Percentiles rank a stretch among this genome's conserved stretches.
Evolutionary conservation across 2,888 invertebrate species (phyloP).

Genomic region (Pimpla rufipes): DNA sequence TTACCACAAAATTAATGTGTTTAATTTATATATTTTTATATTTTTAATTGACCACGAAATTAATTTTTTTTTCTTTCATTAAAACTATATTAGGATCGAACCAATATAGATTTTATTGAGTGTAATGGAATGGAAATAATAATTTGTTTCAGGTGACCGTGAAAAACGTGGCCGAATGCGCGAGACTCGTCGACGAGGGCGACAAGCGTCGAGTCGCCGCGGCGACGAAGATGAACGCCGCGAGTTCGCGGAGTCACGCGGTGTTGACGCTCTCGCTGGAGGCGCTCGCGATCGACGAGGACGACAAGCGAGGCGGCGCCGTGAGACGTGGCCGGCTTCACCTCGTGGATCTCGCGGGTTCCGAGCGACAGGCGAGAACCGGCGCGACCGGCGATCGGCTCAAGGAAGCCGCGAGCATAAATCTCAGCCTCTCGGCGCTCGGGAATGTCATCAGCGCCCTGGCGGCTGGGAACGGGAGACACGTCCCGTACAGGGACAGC

Average conservation of each 20-base stretch:
- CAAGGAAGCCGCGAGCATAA: slow-evolving; percentile 96
- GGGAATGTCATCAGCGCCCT: slow-evolving; percentile 96
- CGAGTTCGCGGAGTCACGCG: slow-evolving; percentile 94
- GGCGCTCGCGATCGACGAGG: slow-evolving; percentile 88
- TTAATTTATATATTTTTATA: no score
- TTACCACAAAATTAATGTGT: no score
- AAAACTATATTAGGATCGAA: no score
- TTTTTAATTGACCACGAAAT: no score
- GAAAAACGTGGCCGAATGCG: slow-evolving; percentile 92
- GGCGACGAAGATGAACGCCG: slow-evolving; percentile 95
- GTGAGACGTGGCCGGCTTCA: slow-evolving; percentile 92
- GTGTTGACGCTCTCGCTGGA: slow-evolving; percentile 95
- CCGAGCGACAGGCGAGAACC: slow-evolving; percentile 93
- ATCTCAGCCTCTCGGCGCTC: slow-evolving; percentile 93
- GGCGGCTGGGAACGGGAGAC: slow-evolving; percentile 90
- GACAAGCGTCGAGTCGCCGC: slow-evolving; percentile 93
- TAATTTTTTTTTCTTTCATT: no score
- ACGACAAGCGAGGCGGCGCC: slow-evolving; percentile 83
- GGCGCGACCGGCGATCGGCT: slow-evolving; percentile 95
- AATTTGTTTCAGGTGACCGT: slow-evolving; percentile 88
- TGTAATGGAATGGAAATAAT: no score
- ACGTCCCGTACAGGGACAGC: slow-evolving; percentile 94
- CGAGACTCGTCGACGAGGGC: slow-evolving; percentile 90
- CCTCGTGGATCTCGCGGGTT: slow-evolving; percentile 95
- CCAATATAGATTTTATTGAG: no score